These are phyloP conservation scores for Hirundichthys speculiger DNA, from an alignment of 2,113 vertebrate genomes.

Conservation along the genomic window DNA sequence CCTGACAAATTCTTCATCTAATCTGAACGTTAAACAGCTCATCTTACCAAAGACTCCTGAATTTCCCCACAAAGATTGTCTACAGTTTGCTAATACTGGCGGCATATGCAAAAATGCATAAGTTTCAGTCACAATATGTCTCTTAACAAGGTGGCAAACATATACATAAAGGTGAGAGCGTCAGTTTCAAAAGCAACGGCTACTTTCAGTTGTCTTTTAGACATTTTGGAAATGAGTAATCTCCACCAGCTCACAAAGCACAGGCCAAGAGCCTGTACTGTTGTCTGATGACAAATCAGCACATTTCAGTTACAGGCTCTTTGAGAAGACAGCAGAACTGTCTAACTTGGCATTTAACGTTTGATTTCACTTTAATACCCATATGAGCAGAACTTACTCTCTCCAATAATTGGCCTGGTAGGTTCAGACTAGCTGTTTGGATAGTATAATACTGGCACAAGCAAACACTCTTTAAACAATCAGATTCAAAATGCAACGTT, in stretches of 20 bases:
- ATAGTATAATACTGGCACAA: conserved; percentile 79
- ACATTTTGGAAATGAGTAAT: conserved; percentile 75
- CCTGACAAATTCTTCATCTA: conserved; percentile 48
- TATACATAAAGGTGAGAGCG: conserved; percentile 58
- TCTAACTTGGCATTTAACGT: conserved; percentile 31
- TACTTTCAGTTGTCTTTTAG: conserved; percentile 79
- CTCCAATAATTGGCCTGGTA: conserved; percentile 31
- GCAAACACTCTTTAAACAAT: conserved; percentile 56
- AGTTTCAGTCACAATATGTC: conserved; percentile 64
- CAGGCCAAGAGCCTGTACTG: conserved; percentile 63
- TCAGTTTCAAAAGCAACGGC: conserved; percentile 79
- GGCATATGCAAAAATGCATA: conserved; percentile 67
- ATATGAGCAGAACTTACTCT: conserved; percentile 46
- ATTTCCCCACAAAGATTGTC: conserved; percentile 65
- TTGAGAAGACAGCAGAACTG: conserved; percentile 37
- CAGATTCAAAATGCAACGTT: conserved; percentile 42
- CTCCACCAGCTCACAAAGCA: conserved; percentile 25
- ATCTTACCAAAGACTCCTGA: conserved; percentile 42
- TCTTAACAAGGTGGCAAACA: conserved; percentile 53
- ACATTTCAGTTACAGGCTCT: conserved; percentile 55
- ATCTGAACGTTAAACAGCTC: conserved; percentile 49
- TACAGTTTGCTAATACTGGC: conserved; percentile 73
- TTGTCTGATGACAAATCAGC: conserved; percentile 66
- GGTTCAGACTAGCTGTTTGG: conserved; percentile 41
- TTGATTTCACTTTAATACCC: conserved; percentile 62